These are phyloP conservation scores for Drosophila teissieri DNA, from an alignment of 1,140 invertebrate species.

Conservation along the genomic window DNA sequence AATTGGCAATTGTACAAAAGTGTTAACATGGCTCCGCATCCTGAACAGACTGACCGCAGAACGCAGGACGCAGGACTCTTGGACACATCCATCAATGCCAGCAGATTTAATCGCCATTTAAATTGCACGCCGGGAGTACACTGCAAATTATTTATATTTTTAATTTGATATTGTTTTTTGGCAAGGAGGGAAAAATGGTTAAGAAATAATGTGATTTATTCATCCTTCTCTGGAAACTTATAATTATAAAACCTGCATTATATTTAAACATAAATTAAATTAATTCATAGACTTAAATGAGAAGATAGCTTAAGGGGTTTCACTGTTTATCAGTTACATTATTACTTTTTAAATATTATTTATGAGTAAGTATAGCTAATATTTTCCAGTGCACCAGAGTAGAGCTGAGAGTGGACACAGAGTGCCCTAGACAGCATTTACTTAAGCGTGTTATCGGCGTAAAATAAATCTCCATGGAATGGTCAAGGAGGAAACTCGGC, in stretches of 20 bases:
- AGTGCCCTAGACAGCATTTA: constrained; percentile 64
- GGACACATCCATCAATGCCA: constrained; percentile 84
- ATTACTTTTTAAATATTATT: neutral
- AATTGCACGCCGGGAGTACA: constrained; percentile 60
- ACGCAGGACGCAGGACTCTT: constrained; percentile 47
- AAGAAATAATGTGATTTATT: neutral
- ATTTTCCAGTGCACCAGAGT: neutral
- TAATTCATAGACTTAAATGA: no score
- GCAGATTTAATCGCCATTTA: constrained; percentile 84
- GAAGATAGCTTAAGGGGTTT: no score
- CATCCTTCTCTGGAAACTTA: no score
- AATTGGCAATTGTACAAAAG: constrained; percentile 83
- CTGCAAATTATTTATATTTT: neutral
- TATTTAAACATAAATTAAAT: no score
- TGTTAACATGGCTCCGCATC: constrained; percentile 80
- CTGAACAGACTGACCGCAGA: constrained; percentile 76
- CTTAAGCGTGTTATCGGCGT: constrained; percentile 82
- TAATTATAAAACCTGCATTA: no score
- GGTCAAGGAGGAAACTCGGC: constrained; percentile 42
- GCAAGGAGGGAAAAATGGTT: neutral
- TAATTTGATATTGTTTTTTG: no score
- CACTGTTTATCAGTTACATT: no score
- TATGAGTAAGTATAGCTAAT: no score
- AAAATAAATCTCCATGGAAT: constrained; percentile 77
- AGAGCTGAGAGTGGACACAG: constrained; percentile 24